Evolutionary conservation across 1,140 invertebrate genomes (phyloP).

Genomic region (Drosophila kurseongensis): DNA sequence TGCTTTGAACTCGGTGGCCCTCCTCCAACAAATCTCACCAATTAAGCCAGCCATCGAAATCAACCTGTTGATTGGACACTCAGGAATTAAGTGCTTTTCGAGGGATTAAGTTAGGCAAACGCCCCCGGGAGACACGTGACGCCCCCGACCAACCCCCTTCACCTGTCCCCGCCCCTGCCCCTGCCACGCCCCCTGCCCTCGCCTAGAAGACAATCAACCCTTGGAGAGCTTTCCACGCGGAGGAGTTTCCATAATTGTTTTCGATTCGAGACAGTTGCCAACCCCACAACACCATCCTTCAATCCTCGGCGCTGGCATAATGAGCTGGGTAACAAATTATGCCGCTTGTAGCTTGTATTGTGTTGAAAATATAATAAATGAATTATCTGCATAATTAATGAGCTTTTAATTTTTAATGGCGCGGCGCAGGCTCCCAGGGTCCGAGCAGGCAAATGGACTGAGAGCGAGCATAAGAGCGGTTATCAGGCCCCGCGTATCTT

Average conservation of each 20-base stretch:
- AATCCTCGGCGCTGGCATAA: constrained; percentile 44
- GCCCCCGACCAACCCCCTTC: constrained; percentile 17
- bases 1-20: neutral
- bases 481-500: constrained; percentile 73
- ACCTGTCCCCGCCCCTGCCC: neutral
- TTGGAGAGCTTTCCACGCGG: constrained; percentile 8
- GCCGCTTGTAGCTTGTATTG: constrained; percentile 53
- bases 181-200: neutral
- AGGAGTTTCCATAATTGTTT: constrained; percentile 67
- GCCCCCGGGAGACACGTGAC: constrained; percentile 62
- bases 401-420: constrained; percentile 84
- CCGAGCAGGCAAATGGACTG: constrained; percentile 17
- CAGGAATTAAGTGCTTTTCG: constrained; percentile 62
- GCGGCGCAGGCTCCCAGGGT: constrained; percentile 59
- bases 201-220: constrained; percentile 42
- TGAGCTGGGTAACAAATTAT: constrained; percentile 76
- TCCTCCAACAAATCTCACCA: constrained; percentile 24
- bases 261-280: constrained; percentile 71
- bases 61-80: constrained; percentile 67
- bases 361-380: constrained; percentile 84
- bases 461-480: constrained; percentile 15
- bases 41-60: constrained; percentile 39
- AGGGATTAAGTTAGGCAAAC: constrained; percentile 48
- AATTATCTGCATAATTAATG: constrained; percentile 84
- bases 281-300: constrained; percentile 10